Evolutionary conservation across 92 coral and sea anemone species (phyloP).

Genomic region (Porites divaricata): DNA sequence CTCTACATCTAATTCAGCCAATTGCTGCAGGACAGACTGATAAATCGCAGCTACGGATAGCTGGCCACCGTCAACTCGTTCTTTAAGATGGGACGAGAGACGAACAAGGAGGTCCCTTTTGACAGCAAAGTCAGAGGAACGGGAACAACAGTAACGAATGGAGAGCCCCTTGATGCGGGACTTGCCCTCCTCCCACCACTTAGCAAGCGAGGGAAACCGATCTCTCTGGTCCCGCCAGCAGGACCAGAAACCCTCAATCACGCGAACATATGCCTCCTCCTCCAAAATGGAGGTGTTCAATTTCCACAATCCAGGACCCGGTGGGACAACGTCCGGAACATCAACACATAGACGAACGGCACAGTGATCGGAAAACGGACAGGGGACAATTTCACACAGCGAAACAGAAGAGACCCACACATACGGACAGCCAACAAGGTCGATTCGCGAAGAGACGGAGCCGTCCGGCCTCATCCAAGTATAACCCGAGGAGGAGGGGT

Average conservation of each 20-base stretch:
- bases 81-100: constrained; percentile 1
- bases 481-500: constrained; percentile 11
- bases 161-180: constrained; percentile 13
- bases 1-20: background rate
- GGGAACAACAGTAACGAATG: background rate
- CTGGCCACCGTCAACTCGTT: constrained; percentile 12
- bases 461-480: constrained; percentile 53
- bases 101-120: background rate
- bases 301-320: constrained; percentile 50
- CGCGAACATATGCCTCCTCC: constrained; percentile 12
- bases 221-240: too few species aligned
- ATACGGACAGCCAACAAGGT: constrained; percentile 45
- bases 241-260: too few species aligned
- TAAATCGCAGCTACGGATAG: background rate
- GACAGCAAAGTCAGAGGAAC: background rate
- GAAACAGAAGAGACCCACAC: constrained; percentile 12
- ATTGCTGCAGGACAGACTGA: background rate
- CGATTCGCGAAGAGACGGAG: constrained; percentile 48
- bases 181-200: constrained; percentile 63
- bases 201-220: background rate
- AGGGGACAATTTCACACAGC: background rate
- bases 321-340: background rate
- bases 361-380: constrained; percentile 38
- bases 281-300: background rate
- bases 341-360: background rate